Conservation (phyloP, 2,113 vertebrate species). For the Ornithorhynchus anatinus region DNA sequence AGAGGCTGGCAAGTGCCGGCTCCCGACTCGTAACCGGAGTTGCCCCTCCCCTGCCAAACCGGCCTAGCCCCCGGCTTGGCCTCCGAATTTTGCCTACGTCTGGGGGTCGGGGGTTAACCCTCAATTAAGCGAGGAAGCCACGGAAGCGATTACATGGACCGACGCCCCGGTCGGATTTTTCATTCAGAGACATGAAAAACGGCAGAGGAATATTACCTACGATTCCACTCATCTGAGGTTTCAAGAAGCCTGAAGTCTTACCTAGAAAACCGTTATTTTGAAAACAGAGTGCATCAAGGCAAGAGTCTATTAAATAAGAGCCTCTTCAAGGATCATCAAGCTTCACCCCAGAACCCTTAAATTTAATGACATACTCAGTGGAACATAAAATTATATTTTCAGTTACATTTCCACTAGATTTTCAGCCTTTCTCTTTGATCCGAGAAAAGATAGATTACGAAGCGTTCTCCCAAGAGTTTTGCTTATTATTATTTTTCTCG, state of each 20-base stretch:
- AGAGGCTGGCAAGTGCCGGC: too few species aligned
- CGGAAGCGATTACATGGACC: too few species aligned
- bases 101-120: too few species aligned
- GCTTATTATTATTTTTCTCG: constrained; percentile 34
- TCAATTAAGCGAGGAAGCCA: too few species aligned
- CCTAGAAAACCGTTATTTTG: constrained; percentile 12
- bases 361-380: constrained; percentile 49
- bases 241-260: constrained; percentile 11
- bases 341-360: constrained; percentile 20
- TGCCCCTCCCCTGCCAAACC: too few species aligned
- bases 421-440: constrained; percentile 50
- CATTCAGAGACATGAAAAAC: background rate
- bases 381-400: constrained; percentile 60
- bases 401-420: constrained; percentile 48
- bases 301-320: constrained; percentile 26
- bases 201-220: background rate
- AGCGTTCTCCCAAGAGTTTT: constrained; percentile 25
- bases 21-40: too few species aligned
- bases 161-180: too few species aligned
- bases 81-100: too few species aligned
- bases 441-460: too few species aligned
- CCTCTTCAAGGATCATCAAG: too few species aligned
- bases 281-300: constrained; percentile 43
- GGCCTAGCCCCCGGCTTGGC: too few species aligned
- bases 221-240: constrained; percentile 14